Conservation (phyloP, 23 tunicate species). For the Clavelina lepadiformis region DNA sequence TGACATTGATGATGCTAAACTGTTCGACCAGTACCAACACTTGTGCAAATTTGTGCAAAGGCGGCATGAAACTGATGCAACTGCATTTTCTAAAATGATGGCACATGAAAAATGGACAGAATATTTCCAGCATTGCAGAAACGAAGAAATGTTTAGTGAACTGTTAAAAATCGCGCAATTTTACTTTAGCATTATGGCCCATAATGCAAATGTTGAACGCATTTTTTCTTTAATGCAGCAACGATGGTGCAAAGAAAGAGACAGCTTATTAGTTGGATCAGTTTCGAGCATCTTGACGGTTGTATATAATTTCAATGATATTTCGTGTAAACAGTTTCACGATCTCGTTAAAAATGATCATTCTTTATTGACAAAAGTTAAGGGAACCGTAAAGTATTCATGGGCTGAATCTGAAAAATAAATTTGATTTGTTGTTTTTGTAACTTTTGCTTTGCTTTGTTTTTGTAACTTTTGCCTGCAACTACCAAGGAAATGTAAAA, state of each 20-base stretch:
- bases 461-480: no score
- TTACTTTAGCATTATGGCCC: conserved; percentile 38
- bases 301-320: conserved; percentile 32
- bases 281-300: conserved; percentile 37
- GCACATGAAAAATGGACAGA: conserved; percentile 25
- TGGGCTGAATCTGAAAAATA: no score
- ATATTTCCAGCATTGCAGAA: conserved; percentile 23
- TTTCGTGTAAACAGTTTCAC: conserved; percentile 29
- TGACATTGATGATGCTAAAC: conserved; percentile 38
- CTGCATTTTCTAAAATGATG: conserved; percentile 22
- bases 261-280: conserved; percentile 26
- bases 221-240: conserved; percentile 40
- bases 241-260: conserved; percentile 37
- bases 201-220: conserved; percentile 34
- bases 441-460: no score
- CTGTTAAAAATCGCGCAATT: conserved; percentile 30
- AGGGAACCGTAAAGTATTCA: no score
- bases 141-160: conserved; percentile 22
- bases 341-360: conserved; percentile 28
- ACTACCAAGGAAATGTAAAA: no score
- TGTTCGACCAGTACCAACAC: conserved; percentile 34
- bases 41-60: conserved; percentile 29
- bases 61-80: conserved; percentile 18
- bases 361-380: no score
- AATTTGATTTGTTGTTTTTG: no score